Conservation (phyloP, 1,140 invertebrate species). For the Drosophila sp. region DNA sequence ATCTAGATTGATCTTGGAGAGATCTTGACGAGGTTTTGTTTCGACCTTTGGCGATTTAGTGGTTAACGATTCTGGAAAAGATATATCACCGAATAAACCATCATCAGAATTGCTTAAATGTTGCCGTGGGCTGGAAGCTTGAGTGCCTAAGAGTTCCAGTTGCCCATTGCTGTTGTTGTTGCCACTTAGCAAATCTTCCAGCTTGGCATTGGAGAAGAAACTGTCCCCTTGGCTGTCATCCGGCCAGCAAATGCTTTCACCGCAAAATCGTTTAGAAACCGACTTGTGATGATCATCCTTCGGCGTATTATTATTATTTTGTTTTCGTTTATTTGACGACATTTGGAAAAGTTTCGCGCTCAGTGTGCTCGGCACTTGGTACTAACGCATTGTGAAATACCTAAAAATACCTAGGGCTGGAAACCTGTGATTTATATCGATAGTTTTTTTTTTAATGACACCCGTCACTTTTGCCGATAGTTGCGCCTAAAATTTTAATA, state of each 20-base stretch:
- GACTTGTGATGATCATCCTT: conserved; percentile 2
- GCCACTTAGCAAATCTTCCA: conserved; percentile 58
- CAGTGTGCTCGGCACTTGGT: not conserved
- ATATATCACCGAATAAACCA: conserved; percentile 64
- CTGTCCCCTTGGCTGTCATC: conserved; percentile 70
- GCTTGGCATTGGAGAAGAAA: conserved; percentile 62
- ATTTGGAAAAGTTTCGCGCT: conserved; percentile 38
- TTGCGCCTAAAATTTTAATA: not conserved
- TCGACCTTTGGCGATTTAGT: not conserved
- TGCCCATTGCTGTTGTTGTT: conserved; percentile 26
- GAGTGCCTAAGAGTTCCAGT: conserved; percentile 42
- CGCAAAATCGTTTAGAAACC: conserved; percentile 36
- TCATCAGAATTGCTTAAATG: conserved; percentile 45
- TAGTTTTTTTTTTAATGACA: not conserved
- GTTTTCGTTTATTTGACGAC: conserved; percentile 31
- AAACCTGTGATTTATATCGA: not conserved
- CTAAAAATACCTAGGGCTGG: not conserved
- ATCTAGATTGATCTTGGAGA: not conserved
- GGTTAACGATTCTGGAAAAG: conserved; percentile 13
- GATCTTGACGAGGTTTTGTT: not conserved
- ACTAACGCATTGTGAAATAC: conserved; percentile 1
- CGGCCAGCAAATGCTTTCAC: conserved; percentile 58
- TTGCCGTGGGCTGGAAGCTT: conserved; percentile 21
- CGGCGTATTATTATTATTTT: conserved; percentile 23
- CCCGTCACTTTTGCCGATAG: not conserved